Conservation (phyloP, 2,888 invertebrate genomes). For the Stratiomys singularior region DNA sequence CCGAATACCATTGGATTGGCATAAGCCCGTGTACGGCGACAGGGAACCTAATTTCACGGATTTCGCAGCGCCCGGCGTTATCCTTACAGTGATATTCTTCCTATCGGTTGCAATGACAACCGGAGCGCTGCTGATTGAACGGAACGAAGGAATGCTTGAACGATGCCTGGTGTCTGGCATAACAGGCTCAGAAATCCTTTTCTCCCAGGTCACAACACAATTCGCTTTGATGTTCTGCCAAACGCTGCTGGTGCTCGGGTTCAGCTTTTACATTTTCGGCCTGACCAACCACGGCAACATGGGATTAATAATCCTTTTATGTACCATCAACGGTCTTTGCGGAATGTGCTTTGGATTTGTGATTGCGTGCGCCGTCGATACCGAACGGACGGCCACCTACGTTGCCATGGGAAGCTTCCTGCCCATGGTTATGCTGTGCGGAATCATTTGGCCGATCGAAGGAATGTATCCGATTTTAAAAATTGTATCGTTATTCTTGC, state of each 20-base stretch:
- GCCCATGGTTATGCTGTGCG: constrained; percentile 86
- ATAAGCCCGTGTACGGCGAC: constrained; percentile 80
- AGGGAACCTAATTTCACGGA: constrained; percentile 87
- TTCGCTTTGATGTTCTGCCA: constrained; percentile 89
- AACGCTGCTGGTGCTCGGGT: constrained; percentile 79
- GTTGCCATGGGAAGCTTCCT: constrained; percentile 86
- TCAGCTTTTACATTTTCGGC: constrained; percentile 81
- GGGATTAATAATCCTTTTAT: constrained; percentile 77
- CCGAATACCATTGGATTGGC: constrained; percentile 69
- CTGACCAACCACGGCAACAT: constrained; percentile 82
- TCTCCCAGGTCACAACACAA: constrained; percentile 88
- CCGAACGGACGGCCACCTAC: constrained; percentile 86
- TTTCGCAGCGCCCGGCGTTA: constrained; percentile 93
- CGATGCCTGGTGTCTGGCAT: constrained; percentile 88
- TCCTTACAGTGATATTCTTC: constrained; percentile 92
- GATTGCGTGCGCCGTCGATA: constrained; percentile 81
- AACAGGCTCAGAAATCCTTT: constrained; percentile 81
- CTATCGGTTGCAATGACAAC: constrained; percentile 93
- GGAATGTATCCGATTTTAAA: constrained; percentile 84
- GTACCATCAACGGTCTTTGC: constrained; percentile 85
- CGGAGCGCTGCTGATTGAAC: constrained; percentile 87
- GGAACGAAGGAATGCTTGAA: constrained; percentile 91
- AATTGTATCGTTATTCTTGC: constrained; percentile 79
- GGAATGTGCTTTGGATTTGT: constrained; percentile 95
- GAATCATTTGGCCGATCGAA: constrained; percentile 95